Percentiles rank a stretch among this genome's conserved stretches.
phyloP scores from a whole-genome alignment of 2,888 invertebrate genomes.

The Chaitophorus viminalis region DNA sequence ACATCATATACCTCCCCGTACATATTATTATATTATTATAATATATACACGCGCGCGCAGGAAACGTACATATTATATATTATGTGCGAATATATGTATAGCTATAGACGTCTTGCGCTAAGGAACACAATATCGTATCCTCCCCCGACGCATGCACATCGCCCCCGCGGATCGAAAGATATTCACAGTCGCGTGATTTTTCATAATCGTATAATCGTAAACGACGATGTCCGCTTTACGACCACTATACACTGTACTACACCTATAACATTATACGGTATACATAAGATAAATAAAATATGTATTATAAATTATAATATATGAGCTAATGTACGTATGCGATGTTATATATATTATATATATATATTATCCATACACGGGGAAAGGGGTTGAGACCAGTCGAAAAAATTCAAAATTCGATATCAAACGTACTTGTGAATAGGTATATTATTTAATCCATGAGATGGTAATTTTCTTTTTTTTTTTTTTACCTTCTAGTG shows the following conservation, averaged over 20 bases:
- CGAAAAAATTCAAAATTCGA: conserved; percentile 24
- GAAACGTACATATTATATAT: neutral
- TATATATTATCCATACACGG: neutral
- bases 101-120: neutral
- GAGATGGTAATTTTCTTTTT: conserved; percentile 45
- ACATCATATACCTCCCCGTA: too few relatives aligned
- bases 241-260: too few relatives aligned
- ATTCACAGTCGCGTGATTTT: conserved; percentile 41
- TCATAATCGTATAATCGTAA: conserved; percentile 41
- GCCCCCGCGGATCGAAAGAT: neutral
- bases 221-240: neutral
- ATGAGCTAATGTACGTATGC: too few relatives aligned
- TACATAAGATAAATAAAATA: too few relatives aligned
- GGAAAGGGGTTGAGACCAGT: neutral
- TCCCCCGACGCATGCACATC: neutral
- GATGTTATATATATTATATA: neutral
- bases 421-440: neutral
- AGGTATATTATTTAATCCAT: conserved; percentile 11
- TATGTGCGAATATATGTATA: neutral
- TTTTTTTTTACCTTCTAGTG: neutral
- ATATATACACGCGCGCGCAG: neutral
- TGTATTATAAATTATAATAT: neutral
- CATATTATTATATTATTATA: too few relatives aligned
- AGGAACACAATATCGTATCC: neutral
- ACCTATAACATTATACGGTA: too few relatives aligned